phyloP scores from a whole-genome alignment of 2,888 invertebrate species.

The Eupithecia subumbrata region DNA sequence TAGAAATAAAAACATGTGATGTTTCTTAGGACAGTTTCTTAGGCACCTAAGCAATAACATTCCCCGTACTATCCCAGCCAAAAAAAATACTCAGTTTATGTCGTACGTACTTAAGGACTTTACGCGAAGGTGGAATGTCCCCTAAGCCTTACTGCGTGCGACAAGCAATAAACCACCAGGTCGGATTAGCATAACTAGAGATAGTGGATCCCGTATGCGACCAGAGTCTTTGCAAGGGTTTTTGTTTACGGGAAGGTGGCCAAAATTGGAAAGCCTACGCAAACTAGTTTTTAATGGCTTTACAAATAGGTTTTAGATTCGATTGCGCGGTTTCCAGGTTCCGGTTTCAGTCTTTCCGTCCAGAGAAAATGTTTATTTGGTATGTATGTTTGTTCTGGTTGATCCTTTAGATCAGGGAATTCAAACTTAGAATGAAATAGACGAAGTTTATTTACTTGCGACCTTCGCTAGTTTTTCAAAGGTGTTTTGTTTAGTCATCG shows the following conservation, averaged over 20 bases:
- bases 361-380: background rate
- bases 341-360: background rate
- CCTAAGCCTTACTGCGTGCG: conserved; percentile 5
- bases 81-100: background rate
- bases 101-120: conserved; percentile 1
- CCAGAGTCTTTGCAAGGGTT: background rate
- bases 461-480: background rate
- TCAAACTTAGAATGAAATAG: background rate
- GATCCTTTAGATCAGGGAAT: background rate
- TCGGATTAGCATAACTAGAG: conserved; percentile 6
- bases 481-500: background rate
- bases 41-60: background rate
- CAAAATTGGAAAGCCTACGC: background rate
- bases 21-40: background rate
- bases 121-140: conserved; percentile 2
- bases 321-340: background rate
- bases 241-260: background rate
- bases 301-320: background rate
- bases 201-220: conserved; percentile 1
- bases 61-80: background rate
- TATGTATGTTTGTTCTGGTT: background rate
- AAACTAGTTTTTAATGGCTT: conserved; percentile 12
- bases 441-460: background rate
- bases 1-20: background rate
- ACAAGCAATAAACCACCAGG: conserved; percentile 10